Base-by-base conservation (phyloP, 2,113 vertebrate species). In the Ranitomeya variabilis region DNA sequence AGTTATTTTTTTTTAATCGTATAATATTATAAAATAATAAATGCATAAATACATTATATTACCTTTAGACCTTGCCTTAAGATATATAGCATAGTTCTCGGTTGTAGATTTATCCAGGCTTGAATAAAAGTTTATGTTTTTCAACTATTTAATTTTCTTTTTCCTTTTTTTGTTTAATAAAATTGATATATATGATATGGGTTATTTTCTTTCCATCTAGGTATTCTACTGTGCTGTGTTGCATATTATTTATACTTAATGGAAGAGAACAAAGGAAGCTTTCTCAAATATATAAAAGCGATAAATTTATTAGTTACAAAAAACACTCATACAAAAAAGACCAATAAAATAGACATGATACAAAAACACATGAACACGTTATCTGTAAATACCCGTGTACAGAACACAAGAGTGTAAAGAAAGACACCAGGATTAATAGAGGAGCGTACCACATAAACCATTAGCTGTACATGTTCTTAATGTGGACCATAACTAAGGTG, bases 11-110 rank as follows among this genome's bases (percentile, higher is more conserved):
- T 80, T 84, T 84, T 84, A 84, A 71, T 52, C n/a, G 16, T 84
- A 69, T 67, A 69, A 71, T 67, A 84, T 16, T 54, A 71, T 67
- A 84, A 21, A 84, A 54, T 81, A 37, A 55, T n/a, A 84, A 26
- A 84, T 84, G 60, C 62, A 84, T 84, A 84, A 67, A 84, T 83
- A 83, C 31, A 83, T 84, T 69, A 84, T 66, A 84, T 67, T 84
- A 84, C 64, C 81, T 69, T 84, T 67, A 84, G 82, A 84, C 82
- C 67, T 84, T 84, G 82, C 82, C 82, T 84, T 84, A 84, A 84
- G 82, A 83, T 23, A 54, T 84, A 84, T 84, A 84, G 82, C 26
- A 84, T 84, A 84, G 64, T 26, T 84, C 45, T 69, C 52, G 67
- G 82, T 84, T 84, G 82, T 84, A 84, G 66, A 84, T 55, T 84